phyloP scores from a whole-genome alignment of 1,140 invertebrate species.

The Mylabris phalerata region DNA sequence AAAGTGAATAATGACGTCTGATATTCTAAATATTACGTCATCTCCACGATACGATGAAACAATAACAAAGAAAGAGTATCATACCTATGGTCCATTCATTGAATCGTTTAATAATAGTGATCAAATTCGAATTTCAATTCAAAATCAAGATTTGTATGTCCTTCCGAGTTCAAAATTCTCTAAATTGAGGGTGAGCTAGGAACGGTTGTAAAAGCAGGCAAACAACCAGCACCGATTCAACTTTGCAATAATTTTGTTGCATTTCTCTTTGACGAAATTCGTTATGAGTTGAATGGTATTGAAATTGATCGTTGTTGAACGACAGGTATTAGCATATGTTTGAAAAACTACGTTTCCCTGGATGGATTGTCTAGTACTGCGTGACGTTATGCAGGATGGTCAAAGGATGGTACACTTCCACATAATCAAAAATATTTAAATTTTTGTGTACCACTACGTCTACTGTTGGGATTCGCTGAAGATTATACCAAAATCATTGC shows the following conservation, averaged over 20 bases:
- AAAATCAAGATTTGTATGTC: slow-evolving; percentile 2
- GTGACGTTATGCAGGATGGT: slow-evolving; percentile 34
- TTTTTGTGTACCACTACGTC: slow-evolving; percentile 38
- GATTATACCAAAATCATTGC: slow-evolving; percentile 43
- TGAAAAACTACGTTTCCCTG: slow-evolving; percentile 39
- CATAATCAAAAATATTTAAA: slow-evolving; percentile 31
- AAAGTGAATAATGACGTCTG: background rate
- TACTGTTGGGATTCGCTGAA: slow-evolving; percentile 42
- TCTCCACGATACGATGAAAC: background rate
- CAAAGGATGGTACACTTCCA: slow-evolving; percentile 23
- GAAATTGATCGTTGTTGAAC: slow-evolving; percentile 43
- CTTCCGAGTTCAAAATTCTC: background rate
- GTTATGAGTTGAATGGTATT: slow-evolving; percentile 43
- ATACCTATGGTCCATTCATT: too few species aligned
- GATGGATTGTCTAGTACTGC: slow-evolving; percentile 14
- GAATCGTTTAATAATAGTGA: too few species aligned
- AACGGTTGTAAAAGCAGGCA: background rate
- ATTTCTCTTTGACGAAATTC: slow-evolving; percentile 44
- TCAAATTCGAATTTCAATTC: slow-evolving; percentile 1
- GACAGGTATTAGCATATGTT: slow-evolving; percentile 38
- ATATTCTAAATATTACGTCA: slow-evolving; percentile 1
- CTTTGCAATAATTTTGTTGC: slow-evolving; percentile 39
- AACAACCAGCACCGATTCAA: background rate
- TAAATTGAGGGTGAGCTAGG: background rate
- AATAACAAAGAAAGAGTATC: background rate